A percentile compares a stretch with the other conserved stretches of the same genome.
These are phyloP conservation scores for Eutrigla gurnardus DNA, from an alignment of 2,797 vertebrate genomes.

Conservation along the genomic window DNA sequence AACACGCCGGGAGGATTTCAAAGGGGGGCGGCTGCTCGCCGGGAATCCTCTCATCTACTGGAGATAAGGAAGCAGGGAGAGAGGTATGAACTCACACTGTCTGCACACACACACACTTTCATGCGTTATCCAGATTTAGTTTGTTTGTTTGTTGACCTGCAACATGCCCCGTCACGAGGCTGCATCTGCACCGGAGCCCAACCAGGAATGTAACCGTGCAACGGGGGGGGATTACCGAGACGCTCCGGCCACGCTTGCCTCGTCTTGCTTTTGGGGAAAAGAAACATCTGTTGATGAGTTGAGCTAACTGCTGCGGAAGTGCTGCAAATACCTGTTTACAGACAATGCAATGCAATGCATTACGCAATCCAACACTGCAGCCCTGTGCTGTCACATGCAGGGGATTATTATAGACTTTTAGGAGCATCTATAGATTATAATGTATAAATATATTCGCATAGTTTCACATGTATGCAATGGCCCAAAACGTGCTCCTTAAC, in stretches of 20 bases:
- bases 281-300: slow-evolving; percentile 68
- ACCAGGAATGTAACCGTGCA: slow-evolving; percentile 41
- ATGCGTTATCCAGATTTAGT: slow-evolving; percentile 57
- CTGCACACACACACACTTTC: slow-evolving; percentile 60
- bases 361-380: not conserved
- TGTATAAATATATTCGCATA: too few relatives aligned
- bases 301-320: slow-evolving; percentile 12
- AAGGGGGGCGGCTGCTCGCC: slow-evolving; percentile 57
- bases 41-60: slow-evolving; percentile 62
- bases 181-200: slow-evolving; percentile 25
- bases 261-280: slow-evolving; percentile 62
- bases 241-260: slow-evolving; percentile 51
- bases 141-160: slow-evolving; percentile 70
- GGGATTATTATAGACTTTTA: not conserved
- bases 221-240: slow-evolving; percentile 57
- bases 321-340: slow-evolving; percentile 38
- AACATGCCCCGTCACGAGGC: slow-evolving; percentile 38
- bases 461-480: too few relatives aligned
- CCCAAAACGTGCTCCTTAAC: too few relatives aligned
- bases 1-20: slow-evolving; percentile 75
- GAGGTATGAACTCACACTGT: slow-evolving; percentile 48
- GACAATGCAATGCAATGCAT: slow-evolving; percentile 5
- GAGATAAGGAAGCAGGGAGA: slow-evolving; percentile 66
- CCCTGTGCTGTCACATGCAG: not conserved
- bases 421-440: not conserved